These are phyloP conservation scores for Aphelenchoides bicaudatus DNA, from an alignment of 2,888 invertebrate species.

Conservation along the genomic window DNA sequence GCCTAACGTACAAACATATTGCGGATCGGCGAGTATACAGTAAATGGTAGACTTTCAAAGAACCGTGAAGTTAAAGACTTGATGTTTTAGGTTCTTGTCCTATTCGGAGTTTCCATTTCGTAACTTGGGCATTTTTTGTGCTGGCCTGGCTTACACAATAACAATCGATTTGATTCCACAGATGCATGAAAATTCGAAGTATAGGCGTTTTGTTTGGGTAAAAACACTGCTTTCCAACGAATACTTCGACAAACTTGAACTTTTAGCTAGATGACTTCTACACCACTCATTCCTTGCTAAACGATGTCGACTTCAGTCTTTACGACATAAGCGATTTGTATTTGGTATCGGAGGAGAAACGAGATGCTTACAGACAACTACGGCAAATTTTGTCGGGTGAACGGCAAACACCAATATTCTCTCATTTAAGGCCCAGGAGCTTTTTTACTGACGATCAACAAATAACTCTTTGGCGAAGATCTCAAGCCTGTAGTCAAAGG, in stretches of 20 bases:
- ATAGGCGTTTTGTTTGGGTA: slow-evolving; percentile 26
- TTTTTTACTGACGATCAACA: slow-evolving; percentile 17
- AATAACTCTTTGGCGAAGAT: slow-evolving; percentile 17
- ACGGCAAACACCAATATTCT: slow-evolving; percentile 24
- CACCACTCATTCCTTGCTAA: slow-evolving; percentile 25
- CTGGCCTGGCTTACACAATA: slow-evolving; percentile 26
- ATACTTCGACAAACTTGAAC: not conserved
- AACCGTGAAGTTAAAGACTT: not conserved
- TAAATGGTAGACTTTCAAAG: slow-evolving; percentile 16
- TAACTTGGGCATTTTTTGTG: slow-evolving; percentile 28
- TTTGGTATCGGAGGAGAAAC: slow-evolving; percentile 26
- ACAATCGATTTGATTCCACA: slow-evolving; percentile 24
- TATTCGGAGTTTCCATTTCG: slow-evolving; percentile 25
- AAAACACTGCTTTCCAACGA: not conserved
- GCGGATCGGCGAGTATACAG: slow-evolving; percentile 21
- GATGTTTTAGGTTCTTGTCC: slow-evolving; percentile 17
- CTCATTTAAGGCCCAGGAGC: slow-evolving; percentile 21
- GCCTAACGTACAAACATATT: slow-evolving; percentile 22
- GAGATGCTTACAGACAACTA: slow-evolving; percentile 23
- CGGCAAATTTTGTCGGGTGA: slow-evolving; percentile 20
- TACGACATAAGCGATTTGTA: slow-evolving; percentile 27
- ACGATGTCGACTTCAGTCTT: slow-evolving; percentile 21
- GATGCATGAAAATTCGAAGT: slow-evolving; percentile 18
- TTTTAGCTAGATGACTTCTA: slow-evolving; percentile 29
- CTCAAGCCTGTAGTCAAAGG: slow-evolving; percentile 18